Conservation (phyloP, 1,140 invertebrate genomes). For the Chlorops oryzae region DNA sequence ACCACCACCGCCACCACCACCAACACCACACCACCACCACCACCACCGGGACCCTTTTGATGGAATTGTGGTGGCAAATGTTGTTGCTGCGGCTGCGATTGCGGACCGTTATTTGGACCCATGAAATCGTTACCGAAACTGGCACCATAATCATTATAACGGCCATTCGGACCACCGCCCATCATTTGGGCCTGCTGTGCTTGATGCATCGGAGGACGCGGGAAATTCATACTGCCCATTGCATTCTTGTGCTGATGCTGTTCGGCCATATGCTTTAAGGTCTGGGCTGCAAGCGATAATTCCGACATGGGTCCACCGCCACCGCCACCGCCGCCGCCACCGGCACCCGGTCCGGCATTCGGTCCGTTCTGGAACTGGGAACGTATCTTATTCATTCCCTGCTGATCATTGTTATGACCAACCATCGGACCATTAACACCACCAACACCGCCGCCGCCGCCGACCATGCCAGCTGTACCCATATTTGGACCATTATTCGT, state of each 20-base stretch:
- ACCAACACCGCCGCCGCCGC: slow-evolving; percentile 17
- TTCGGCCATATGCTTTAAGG: slow-evolving; percentile 91
- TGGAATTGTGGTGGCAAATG: slow-evolving; percentile 44
- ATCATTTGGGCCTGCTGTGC: slow-evolving; percentile 30
- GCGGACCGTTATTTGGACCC: slow-evolving; percentile 19
- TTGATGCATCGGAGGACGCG: slow-evolving; percentile 39
- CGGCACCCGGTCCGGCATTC: slow-evolving; percentile 15
- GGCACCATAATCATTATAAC: slow-evolving; percentile 37
- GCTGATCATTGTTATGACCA: slow-evolving; percentile 20
- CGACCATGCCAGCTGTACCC: slow-evolving; percentile 30
- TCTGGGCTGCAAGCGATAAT: slow-evolving; percentile 83
- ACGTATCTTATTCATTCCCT: slow-evolving; percentile 26
- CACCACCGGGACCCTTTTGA: slow-evolving; percentile 33
- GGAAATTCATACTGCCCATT: slow-evolving; percentile 51
- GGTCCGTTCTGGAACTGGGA: slow-evolving; percentile 45
- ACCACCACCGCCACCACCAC: no score
- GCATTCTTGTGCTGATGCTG: slow-evolving; percentile 86
- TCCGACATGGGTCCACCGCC: slow-evolving; percentile 52
- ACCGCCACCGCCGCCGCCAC: slow-evolving; percentile 15
- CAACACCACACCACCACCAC: no score
- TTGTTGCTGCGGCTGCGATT: slow-evolving; percentile 38
- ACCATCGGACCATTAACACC: slow-evolving; percentile 1
- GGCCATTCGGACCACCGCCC: slow-evolving; percentile 22
- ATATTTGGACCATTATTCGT: slow-evolving; percentile 28
- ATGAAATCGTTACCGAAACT: slow-evolving; percentile 24